phyloP scores from a whole-genome alignment of 2,888 invertebrate species.

The Drosophila vallismaia region DNA sequence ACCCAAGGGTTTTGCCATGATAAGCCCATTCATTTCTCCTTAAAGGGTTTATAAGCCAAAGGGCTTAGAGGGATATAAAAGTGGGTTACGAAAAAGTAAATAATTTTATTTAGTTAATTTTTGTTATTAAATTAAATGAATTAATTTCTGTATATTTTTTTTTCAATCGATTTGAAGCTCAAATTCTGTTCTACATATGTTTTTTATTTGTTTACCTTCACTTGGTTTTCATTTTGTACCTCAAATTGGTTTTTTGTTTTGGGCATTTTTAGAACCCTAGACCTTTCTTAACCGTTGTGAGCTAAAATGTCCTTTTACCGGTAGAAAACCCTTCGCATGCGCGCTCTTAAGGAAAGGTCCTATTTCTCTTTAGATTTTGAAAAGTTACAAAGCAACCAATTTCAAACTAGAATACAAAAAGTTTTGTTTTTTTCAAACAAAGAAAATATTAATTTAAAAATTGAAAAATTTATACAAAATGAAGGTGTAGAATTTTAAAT shows the following conservation, averaged over 20 bases:
- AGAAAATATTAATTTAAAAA: neutral
- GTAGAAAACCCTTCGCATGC: slow-evolving; percentile 32
- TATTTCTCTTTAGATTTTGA: slow-evolving; percentile 40
- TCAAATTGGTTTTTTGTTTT: slow-evolving; percentile 53
- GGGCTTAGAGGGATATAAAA: no score
- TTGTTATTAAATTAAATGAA: no score
- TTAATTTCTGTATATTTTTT: no score
- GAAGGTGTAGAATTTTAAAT: neutral
- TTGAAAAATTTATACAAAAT: neutral
- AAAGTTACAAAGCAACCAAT: neutral
- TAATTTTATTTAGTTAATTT: no score
- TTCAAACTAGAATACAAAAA: neutral
- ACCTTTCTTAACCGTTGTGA: slow-evolving; percentile 51
- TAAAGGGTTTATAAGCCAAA: neutral
- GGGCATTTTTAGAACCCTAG: slow-evolving; percentile 51
- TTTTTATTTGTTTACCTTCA: neutral
- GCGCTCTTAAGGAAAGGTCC: slow-evolving; percentile 50
- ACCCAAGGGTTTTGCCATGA: slow-evolving; percentile 61
- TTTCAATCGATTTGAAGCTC: no score
- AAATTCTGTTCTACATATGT: neutral
- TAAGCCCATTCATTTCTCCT: slow-evolving; percentile 9
- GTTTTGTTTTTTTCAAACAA: neutral
- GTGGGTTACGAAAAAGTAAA: no score
- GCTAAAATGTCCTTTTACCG: slow-evolving; percentile 55
- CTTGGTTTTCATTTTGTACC: slow-evolving; percentile 59